These are phyloP conservation scores for Hydroisotoma schaefferi DNA, from an alignment of 2,888 invertebrate genomes.

Conservation along the genomic window DNA sequence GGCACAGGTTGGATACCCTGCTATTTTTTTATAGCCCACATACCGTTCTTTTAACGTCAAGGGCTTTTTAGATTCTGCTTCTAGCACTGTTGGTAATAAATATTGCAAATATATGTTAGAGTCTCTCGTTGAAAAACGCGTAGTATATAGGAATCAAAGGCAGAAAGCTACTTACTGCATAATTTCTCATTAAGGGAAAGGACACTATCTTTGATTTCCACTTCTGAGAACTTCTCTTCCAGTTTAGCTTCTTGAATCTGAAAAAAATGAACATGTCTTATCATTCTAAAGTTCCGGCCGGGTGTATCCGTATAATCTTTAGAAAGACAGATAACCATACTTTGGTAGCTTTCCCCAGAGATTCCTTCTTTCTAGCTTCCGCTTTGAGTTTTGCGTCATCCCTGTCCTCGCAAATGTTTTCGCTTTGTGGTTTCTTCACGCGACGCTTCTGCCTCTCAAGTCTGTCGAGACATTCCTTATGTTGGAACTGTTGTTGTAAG, in stretches of 20 bases:
- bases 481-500: too few species aligned
- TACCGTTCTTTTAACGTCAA: slow-evolving; percentile 33
- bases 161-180: slow-evolving; percentile 16
- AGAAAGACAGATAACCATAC: too few species aligned
- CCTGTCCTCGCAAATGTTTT: slow-evolving; percentile 5
- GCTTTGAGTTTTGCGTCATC: neutral
- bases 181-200: slow-evolving; percentile 14
- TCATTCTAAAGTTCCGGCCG: too few species aligned
- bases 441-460: too few species aligned
- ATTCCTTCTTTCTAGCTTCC: neutral
- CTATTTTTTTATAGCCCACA: slow-evolving; percentile 21
- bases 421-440: neutral
- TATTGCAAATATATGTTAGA: neutral
- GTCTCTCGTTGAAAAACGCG: too few species aligned
- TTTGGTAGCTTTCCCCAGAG: too few species aligned
- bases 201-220: neutral
- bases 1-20: slow-evolving; percentile 33
- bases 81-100: slow-evolving; percentile 16
- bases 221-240: slow-evolving; percentile 8
- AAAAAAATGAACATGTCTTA: too few species aligned
- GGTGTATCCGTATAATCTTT: too few species aligned
- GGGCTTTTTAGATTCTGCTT: slow-evolving; percentile 27
- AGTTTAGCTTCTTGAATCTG: neutral
- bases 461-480: too few species aligned
- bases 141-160: too few species aligned